Evolutionary conservation across 2,888 invertebrate genomes (phyloP).

Genomic region (Hypselothyrea guttata): DNA sequence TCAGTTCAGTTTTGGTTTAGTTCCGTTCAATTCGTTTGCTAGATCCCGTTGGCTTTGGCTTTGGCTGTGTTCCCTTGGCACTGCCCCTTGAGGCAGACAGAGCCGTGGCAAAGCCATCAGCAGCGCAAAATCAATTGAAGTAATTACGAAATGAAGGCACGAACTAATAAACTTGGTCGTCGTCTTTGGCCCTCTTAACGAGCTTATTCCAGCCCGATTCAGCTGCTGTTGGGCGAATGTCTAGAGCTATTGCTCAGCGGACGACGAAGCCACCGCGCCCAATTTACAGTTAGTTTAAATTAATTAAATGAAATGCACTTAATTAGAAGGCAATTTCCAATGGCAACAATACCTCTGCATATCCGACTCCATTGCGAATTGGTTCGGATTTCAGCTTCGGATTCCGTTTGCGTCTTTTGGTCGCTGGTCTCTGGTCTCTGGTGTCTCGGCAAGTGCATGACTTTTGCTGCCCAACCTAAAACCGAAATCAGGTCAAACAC

Average conservation of each 20-base stretch:
- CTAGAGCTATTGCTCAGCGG: slow-evolving; percentile 42
- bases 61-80: slow-evolving; percentile 24
- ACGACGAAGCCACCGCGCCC: slow-evolving; percentile 69
- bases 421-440: too few species aligned
- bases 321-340: slow-evolving; percentile 77
- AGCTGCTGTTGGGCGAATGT: slow-evolving; percentile 28
- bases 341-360: slow-evolving; percentile 44
- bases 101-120: slow-evolving; percentile 62
- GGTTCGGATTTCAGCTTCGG: slow-evolving; percentile 9
- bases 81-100: background rate
- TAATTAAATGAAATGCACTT: slow-evolving; percentile 80
- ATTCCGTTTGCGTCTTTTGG: slow-evolving; percentile 16
- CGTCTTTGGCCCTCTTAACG: slow-evolving; percentile 68
- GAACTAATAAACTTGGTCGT: slow-evolving; percentile 81
- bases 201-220: slow-evolving; percentile 49
- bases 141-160: slow-evolving; percentile 82
- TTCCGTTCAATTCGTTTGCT: slow-evolving; percentile 64
- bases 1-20: slow-evolving; percentile 56
- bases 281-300: slow-evolving; percentile 81
- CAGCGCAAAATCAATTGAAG: slow-evolving; percentile 81
- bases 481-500: slow-evolving; percentile 62
- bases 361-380: slow-evolving; percentile 15
- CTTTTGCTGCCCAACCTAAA: slow-evolving; percentile 71
- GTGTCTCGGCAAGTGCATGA: slow-evolving; percentile 72
- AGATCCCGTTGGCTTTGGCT: slow-evolving; percentile 56